Evolutionary conservation across 2,113 vertebrate genomes (phyloP), one percentile per base, ranked within the genome.

Genomic region (Sialia sialis): DNA sequence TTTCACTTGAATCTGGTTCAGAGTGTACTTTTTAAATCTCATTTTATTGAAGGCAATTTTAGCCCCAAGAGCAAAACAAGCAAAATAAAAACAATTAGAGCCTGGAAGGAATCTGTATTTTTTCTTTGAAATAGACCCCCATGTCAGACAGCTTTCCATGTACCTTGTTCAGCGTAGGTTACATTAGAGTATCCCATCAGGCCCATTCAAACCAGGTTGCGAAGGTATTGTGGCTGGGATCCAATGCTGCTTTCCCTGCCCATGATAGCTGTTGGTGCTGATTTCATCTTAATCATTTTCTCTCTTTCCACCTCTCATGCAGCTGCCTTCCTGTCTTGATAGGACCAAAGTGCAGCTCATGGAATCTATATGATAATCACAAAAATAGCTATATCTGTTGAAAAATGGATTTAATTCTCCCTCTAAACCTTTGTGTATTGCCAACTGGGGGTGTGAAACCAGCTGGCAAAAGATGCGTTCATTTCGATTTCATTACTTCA

Each of bases 381-480:
- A 95, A 95, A 96, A 95, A 93, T 90, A 96, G 95, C 92, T 94
- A 90, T 91, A 95, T 96, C 90, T 91, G 84, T 75, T 94, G 95
- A 97, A 95, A 97, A 97, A 95, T 88, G 36, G 67, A 68, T 96
- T 95, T 96, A 91, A 97, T 96, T 97, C 94, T 79, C 91, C 84
- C 91, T 96, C 91, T 91, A 95, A 95, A 96, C 87, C 93, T 95
- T 95, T 95, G 94, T 89, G 48, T 77, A 91, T 95, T 97, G 95
- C 96, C 96, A 97, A 94, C 93, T 95, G 96, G 96, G 93, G 96
- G 96, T 96, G 96, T 95, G 87, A 97, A 96, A 97, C 96, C 96
- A 96, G 94, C 96, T 97, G 96, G 95, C 72, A 97, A 95, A 95
- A 93, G 79, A 96, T 95, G 93, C 39, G 0, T 74, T 95, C 87